Evolutionary conservation across 2,113 vertebrate genomes (phyloP), one percentile per base, ranked within the genome.

Genomic region (Bagarius yarrelli): DNA sequence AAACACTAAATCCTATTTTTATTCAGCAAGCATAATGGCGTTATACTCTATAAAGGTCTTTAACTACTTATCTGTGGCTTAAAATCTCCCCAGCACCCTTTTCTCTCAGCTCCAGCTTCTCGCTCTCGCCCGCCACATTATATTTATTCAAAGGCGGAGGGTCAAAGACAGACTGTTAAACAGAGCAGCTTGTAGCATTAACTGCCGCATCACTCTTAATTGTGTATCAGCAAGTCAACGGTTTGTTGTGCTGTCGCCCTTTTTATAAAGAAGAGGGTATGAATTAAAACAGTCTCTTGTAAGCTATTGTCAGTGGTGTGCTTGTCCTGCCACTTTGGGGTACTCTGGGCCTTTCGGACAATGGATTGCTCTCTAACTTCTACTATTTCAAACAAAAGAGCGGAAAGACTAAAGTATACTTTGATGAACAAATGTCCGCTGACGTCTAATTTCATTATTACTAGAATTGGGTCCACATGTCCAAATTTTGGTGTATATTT

Each of bases 1-100:
- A 98, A 96, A 95, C 95, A 98, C 96, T 97, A 97, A 96, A 97
- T 96, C 96, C 96, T 96, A 95, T 96, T 98, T 97, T 96, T 91
- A 94, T 94, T 94, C 93, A 94, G 91, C 92, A 89, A 89, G 91
- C 91, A 94, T 92, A 94, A 94, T 94, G 89, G 93, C 86, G 90
- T 91, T 92, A 93, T 92, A 94, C 92, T 93, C 92, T 89, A 94
- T 93, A 92, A 93, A 93, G 92, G 92, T 94, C 92, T 93, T 93
- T 93, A 94, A 92, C 92, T 94, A 91, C 93, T 94, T 92, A 93
- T 94, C 90, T 92, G 90, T 92, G 91, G 92, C 92, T 93, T 93
- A 91, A 92, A 94, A 93, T 92, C 88, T 91, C 91, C 91, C 88
- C 85, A 80, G 88, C 88, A 90, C 91, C 85, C 91, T 88, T 72